These are phyloP conservation scores for Stigmatopora argus DNA, from an alignment of 2,113 vertebrate genomes.

Conservation along the genomic window DNA sequence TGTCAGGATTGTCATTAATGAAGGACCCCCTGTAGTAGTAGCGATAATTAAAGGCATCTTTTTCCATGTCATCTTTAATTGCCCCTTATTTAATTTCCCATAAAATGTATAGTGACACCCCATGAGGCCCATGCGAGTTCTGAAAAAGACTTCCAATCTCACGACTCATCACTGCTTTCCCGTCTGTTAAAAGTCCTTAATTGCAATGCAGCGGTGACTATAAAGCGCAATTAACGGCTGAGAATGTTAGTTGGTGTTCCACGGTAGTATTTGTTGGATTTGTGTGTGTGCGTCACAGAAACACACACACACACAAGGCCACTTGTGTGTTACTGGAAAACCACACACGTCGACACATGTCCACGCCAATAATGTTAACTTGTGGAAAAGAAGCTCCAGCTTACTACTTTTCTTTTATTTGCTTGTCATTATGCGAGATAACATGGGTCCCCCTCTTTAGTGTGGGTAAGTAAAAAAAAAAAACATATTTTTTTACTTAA, in stretches of 20 bases:
- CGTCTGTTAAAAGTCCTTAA: slow-evolving; percentile 53
- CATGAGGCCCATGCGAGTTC: slow-evolving; percentile 19
- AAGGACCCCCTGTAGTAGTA: background rate
- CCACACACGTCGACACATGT: slow-evolving; percentile 65
- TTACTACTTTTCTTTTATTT: slow-evolving; percentile 39
- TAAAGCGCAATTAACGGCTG: slow-evolving; percentile 48
- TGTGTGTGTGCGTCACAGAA: slow-evolving; percentile 27
- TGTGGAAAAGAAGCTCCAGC: slow-evolving; percentile 35
- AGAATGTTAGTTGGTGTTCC: slow-evolving; percentile 48
- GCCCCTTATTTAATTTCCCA: background rate
- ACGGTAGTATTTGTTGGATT: slow-evolving; percentile 49
- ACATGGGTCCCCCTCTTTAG: slow-evolving; percentile 14
- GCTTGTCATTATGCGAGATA: slow-evolving; percentile 41
- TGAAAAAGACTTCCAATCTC: slow-evolving; percentile 50
- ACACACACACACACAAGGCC: slow-evolving; percentile 11
- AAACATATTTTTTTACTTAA: slow-evolving; percentile 24
- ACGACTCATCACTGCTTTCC: slow-evolving; percentile 46
- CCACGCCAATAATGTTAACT: slow-evolving; percentile 42
- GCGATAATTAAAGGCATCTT: background rate
- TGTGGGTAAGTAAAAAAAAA: slow-evolving; percentile 37
- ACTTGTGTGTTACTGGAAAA: slow-evolving; percentile 43
- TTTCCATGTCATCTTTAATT: background rate
- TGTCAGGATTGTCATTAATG: background rate
- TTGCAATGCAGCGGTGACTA: slow-evolving; percentile 43
- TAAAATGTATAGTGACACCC: background rate